Evolutionary conservation across 2,888 invertebrate genomes (phyloP).

Genomic region (Crepidodera aurea): DNA sequence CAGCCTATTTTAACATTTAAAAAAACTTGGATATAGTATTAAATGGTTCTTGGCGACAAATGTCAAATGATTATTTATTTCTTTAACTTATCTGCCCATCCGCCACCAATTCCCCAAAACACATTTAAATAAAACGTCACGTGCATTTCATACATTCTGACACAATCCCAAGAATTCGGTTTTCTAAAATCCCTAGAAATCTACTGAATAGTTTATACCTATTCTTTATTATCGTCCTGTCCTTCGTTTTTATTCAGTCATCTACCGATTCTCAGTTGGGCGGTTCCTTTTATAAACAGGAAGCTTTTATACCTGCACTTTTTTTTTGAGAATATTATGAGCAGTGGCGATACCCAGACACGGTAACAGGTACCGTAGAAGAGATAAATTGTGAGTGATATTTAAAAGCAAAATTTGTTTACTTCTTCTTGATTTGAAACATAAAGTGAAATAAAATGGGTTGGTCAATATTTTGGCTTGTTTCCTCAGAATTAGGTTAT

Average conservation of each 20-base stretch:
- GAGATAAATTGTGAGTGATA: too few relatives aligned
- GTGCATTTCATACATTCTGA: slow-evolving; percentile 15
- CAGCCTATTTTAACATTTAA: too few relatives aligned
- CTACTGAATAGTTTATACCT: slow-evolving; percentile 25
- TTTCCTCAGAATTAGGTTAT: too few relatives aligned
- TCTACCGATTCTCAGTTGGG: slow-evolving; percentile 15
- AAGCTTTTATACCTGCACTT: slow-evolving; percentile 36
- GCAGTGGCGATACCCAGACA: not conserved
- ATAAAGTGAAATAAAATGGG: too few relatives aligned
- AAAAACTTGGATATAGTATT: too few relatives aligned
- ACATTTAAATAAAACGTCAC: slow-evolving; percentile 7
- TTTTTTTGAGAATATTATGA: slow-evolving; percentile 11
- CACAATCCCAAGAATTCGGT: slow-evolving; percentile 20
- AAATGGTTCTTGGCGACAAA: too few relatives aligned
- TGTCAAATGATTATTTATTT: too few relatives aligned
- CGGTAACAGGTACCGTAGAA: not conserved
- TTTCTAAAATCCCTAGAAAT: slow-evolving; percentile 27
- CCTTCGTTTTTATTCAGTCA: slow-evolving; percentile 26
- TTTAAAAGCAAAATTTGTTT: too few relatives aligned
- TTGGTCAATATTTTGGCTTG: too few relatives aligned
- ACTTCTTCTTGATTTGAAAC: too few relatives aligned
- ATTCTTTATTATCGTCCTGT: slow-evolving; percentile 19
- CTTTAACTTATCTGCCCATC: too few relatives aligned
- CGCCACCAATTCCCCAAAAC: not conserved
- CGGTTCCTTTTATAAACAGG: slow-evolving; percentile 33